phyloP scores from a whole-genome alignment of 2,113 vertebrate genomes.

The Hemichromis elongatus region DNA sequence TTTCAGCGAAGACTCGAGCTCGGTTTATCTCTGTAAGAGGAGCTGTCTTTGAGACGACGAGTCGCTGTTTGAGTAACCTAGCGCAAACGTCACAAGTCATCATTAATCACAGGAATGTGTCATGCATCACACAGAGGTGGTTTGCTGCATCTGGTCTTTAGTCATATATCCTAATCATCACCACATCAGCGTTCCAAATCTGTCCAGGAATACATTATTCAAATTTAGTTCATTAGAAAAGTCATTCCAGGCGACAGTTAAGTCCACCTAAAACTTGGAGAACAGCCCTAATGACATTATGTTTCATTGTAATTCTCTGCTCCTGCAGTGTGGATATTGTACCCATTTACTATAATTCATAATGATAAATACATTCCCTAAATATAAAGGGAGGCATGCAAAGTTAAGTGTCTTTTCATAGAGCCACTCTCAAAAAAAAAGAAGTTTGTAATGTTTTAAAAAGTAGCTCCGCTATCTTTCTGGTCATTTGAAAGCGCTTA shows the following conservation, averaged over 20 bases:
- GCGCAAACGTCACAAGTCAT: constrained; percentile 35
- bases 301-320: constrained; percentile 45
- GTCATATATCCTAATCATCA: constrained; percentile 65
- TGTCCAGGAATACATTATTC: constrained; percentile 63
- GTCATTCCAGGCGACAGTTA: constrained; percentile 51
- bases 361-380: constrained; percentile 23
- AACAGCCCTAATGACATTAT: constrained; percentile 43
- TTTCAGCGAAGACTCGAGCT: constrained; percentile 22
- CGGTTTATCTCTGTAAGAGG: constrained; percentile 29
- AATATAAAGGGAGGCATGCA: constrained; percentile 1
- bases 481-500: not conserved
- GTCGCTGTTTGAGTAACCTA: constrained; percentile 25
- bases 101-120: constrained; percentile 53
- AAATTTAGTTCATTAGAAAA: constrained; percentile 67
- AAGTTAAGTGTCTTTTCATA: not conserved
- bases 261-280: constrained; percentile 58
- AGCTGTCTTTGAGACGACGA: constrained; percentile 12
- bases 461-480: not conserved
- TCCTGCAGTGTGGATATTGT: not conserved
- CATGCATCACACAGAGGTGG: constrained; percentile 55
- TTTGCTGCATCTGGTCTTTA: constrained; percentile 60
- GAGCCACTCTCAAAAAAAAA: not conserved
- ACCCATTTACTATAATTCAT: constrained; percentile 29
- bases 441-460: not conserved
- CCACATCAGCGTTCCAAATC: constrained; percentile 49